Percentiles rank a stretch among this genome's conserved stretches.
Conservation (phyloP, 2,888 invertebrate genomes). For the Folsomia candida region DNA sequence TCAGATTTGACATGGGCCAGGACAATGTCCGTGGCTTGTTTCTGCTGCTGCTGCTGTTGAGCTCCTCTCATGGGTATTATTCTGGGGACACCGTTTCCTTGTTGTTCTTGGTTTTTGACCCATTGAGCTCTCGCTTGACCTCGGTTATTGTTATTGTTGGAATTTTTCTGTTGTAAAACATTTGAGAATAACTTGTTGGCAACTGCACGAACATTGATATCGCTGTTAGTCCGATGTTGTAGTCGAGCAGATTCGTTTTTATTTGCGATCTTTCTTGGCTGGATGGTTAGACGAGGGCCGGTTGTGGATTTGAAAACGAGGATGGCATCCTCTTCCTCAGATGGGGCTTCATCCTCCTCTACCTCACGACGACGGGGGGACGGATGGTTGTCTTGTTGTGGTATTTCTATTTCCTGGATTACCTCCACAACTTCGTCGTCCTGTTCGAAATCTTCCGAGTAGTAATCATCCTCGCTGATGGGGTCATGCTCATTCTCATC, state of each 20-base stretch:
- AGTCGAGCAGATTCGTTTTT: not conserved
- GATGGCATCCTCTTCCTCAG: slow-evolving; percentile 21
- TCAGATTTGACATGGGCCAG: not conserved
- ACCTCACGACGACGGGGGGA: not conserved
- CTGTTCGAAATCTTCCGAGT: slow-evolving; percentile 32
- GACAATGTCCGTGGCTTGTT: not conserved
- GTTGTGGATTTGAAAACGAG: slow-evolving; percentile 24
- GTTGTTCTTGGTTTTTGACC: not conserved
- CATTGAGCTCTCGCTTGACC: not conserved
- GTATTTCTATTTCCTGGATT: not conserved
- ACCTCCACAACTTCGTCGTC: slow-evolving; percentile 23
- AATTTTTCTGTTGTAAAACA: not conserved
- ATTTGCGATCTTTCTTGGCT: slow-evolving; percentile 21
- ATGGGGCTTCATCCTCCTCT: not conserved
- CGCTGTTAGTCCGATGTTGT: not conserved
- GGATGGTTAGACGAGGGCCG: slow-evolving; percentile 21
- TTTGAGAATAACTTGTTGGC: not conserved
- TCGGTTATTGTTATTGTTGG: not conserved
- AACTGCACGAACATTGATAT: not conserved
- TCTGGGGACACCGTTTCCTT: not conserved
- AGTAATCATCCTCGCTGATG: slow-evolving; percentile 17
- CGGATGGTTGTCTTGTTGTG: not conserved
- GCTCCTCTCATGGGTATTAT: not conserved
- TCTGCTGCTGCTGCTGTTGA: not conserved
- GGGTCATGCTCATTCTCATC: slow-evolving; percentile 2